Evolutionary conservation across 1,140 invertebrate genomes (phyloP).

Genomic region (Lasioglossum albipes): DNA sequence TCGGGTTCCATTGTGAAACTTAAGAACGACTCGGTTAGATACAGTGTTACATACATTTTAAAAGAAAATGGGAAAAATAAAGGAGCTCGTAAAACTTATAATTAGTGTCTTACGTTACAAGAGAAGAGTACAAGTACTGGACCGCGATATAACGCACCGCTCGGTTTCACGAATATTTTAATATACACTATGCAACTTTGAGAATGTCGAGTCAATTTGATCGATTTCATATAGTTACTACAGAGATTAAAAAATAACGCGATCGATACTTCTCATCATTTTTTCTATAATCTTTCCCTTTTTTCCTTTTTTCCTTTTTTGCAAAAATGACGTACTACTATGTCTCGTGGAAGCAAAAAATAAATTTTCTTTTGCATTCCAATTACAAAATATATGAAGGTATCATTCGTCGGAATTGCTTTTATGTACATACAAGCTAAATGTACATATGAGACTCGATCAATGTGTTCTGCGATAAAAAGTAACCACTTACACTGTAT

Average conservation of each 20-base stretch:
- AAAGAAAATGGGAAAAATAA: too few relatives aligned
- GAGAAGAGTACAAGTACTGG: conserved; percentile 6
- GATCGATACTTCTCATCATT: conserved; percentile 30
- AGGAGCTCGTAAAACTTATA: background rate
- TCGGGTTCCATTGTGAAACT: background rate
- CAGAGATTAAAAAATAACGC: conserved; percentile 55
- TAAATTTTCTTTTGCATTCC: conserved; percentile 55
- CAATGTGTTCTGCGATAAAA: conserved; percentile 57
- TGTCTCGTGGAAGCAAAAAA: conserved; percentile 47
- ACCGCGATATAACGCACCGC: conserved; percentile 3
- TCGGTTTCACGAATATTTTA: background rate
- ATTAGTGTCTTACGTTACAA: conserved; percentile 17
- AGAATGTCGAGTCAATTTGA: conserved; percentile 20
- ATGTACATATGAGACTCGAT: conserved; percentile 59
- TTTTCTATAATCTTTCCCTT: conserved; percentile 20
- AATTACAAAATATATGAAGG: conserved; percentile 65
- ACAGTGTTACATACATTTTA: background rate
- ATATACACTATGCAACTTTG: conserved; percentile 12
- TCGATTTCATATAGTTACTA: conserved; percentile 25
- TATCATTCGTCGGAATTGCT: conserved; percentile 49
- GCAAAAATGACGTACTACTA: conserved; percentile 49
- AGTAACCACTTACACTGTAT: conserved; percentile 58
- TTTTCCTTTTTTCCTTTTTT: conserved; percentile 39
- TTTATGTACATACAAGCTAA: conserved; percentile 67
- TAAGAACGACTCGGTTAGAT: conserved; percentile 5